Base-by-base conservation (phyloP, 2,888 invertebrate species). In the Andrena hattorfiana region DNA sequence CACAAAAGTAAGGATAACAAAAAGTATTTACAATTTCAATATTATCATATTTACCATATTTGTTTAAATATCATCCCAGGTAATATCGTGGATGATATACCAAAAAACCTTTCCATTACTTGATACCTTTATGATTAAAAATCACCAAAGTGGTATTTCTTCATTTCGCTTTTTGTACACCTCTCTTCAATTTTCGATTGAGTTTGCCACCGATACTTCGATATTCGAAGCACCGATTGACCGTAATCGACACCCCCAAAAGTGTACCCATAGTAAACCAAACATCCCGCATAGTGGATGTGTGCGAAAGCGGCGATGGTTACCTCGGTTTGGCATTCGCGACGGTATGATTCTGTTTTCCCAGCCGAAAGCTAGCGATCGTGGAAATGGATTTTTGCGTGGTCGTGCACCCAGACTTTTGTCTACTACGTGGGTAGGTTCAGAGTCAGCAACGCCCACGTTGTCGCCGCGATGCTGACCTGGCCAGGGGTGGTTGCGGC, bases 361-460 rank as follows among this genome's bases (percentile, higher is more conserved):
- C 88, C 84, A 80, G 72, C 42, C 79, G 72, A 84, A 81, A 85
- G 71, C 77, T 76, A 79, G 85, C 81, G 89, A 86, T 69, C 75
- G 78, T 89, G 81, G 83, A 88, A 90, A 91, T 90, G 89, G 88
- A 91, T 91, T 91, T 92, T 91, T 90, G 90, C 91, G 90, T 91
- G 91, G 91, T 89, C 89, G 91, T 91, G 81, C 83, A 49, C 67
- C 73, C 79, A 85, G 87, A 88, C 85, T 85, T 66, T 69, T 80
- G 86, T 87, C 88, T 84, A 88, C 73, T 81, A 85, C 84, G 88
- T 89, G 85, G 87, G 85, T 78, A 86, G 86, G 56, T 86, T 86
- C 87, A 87, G 86, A 89, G 88, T 88, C 87, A 89, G 90, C 87
- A 87, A 89, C 92, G 92, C 92, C 92, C 92, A 92, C 92, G 90